Conservation (phyloP, 2,113 vertebrate genomes). For the Apodemus speciosus region DNA sequence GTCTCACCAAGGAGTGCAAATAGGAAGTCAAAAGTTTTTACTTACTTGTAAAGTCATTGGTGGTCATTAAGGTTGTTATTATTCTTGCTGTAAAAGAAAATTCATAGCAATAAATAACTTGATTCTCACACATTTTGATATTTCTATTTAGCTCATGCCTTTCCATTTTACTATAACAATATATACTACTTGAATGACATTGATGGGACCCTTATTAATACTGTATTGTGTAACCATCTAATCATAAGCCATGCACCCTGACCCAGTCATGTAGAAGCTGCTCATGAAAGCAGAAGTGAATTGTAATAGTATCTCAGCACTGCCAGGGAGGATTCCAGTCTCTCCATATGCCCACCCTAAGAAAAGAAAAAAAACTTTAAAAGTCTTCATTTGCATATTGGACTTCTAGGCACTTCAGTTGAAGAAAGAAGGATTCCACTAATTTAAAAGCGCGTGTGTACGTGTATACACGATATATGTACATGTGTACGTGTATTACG, state of each 20-base stretch:
- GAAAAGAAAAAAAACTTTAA: not conserved
- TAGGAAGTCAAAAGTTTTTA: not conserved
- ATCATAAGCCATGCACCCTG: not conserved
- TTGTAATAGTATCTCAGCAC: too few relatives aligned
- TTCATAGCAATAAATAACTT: not conserved
- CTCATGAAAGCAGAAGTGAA: not conserved
- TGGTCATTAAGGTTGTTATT: conserved; percentile 93
- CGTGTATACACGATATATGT: not conserved
- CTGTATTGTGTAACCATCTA: not conserved
- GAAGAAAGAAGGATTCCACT: not conserved
- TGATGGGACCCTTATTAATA: not conserved
- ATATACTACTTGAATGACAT: not conserved
- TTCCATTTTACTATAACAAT: not conserved
- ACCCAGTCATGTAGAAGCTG: not conserved
- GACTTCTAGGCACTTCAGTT: not conserved
- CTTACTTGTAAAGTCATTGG: conserved; percentile 92
- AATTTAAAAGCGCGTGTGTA: not conserved
- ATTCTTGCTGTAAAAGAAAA: conserved; percentile 91
- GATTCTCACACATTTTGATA: not conserved
- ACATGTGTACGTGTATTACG: too few relatives aligned
- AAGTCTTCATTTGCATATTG: not conserved
- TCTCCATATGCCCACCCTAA: not conserved
- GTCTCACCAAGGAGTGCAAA: not conserved
- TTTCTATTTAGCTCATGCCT: not conserved
- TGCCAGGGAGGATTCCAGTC: not conserved